Conservation (phyloP, 2,797 vertebrate genomes). For the Synanceia verrucosa region DNA sequence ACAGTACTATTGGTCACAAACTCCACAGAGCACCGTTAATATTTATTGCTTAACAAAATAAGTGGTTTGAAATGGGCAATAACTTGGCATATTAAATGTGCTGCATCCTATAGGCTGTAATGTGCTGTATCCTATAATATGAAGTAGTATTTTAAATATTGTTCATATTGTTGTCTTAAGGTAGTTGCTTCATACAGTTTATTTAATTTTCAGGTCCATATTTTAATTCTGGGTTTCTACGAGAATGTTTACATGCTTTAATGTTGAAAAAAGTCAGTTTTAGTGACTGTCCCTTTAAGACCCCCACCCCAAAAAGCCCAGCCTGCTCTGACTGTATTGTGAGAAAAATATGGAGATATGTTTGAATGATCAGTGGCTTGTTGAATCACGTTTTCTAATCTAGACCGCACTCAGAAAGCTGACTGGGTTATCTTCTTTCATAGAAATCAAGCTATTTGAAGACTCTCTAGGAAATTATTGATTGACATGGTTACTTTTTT, state of each 20-base stretch:
- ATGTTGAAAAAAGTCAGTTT: background rate
- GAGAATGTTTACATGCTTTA: background rate
- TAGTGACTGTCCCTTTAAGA: background rate
- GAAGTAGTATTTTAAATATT: background rate
- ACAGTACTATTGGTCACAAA: no score
- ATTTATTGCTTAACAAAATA: no score
- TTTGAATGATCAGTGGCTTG: no score
- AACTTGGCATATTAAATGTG: no score
- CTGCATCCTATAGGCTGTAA: no score
- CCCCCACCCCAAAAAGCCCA: background rate
- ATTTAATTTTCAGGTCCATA: background rate
- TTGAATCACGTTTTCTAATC: no score
- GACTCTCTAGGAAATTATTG: background rate
- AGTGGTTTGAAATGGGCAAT: no score
- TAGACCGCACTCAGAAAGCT: background rate
- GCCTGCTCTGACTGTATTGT: background rate
- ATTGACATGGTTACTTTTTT: background rate
- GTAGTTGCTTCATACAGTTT: background rate
- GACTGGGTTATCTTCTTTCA: background rate
- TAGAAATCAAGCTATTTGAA: background rate
- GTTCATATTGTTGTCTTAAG: background rate
- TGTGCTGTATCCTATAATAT: background rate
- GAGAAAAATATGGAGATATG: rapidly evolving
- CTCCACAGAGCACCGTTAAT: no score
- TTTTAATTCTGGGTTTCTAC: background rate